phyloP scores from a whole-genome alignment of 2,113 vertebrate species.

The Ammodytes marinus region DNA sequence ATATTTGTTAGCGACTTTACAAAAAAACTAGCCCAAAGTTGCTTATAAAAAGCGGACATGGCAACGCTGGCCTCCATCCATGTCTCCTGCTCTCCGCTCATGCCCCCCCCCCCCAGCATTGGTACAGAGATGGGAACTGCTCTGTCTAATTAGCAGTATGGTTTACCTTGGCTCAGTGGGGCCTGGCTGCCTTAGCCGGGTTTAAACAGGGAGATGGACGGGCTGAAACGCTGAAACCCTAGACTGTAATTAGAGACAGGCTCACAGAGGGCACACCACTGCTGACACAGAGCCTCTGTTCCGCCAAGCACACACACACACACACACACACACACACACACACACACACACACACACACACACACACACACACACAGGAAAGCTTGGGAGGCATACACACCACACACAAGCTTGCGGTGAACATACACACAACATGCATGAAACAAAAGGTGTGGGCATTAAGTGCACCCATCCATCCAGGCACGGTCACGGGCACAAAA shows the following conservation, averaged over 20 bases:
- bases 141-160: slow-evolving; percentile 83
- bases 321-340: slow-evolving; percentile 9
- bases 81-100: slow-evolving; percentile 24
- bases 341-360: slow-evolving; percentile 34
- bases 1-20: too few relatives aligned
- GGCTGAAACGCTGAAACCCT: slow-evolving; percentile 80
- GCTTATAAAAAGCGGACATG: too few relatives aligned
- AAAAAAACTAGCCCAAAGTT: too few relatives aligned
- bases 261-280: slow-evolving; percentile 80
- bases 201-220: slow-evolving; percentile 84
- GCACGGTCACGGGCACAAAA: slow-evolving; percentile 44
- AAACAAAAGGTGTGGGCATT: slow-evolving; percentile 72
- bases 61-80: slow-evolving; percentile 15
- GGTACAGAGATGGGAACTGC: slow-evolving; percentile 76
- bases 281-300: slow-evolving; percentile 82
- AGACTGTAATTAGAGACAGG: slow-evolving; percentile 84
- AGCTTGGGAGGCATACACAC: slow-evolving; percentile 31
- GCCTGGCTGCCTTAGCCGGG: slow-evolving; percentile 76
- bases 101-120: slow-evolving; percentile 38
- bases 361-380: slow-evolving; percentile 39
- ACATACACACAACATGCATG: slow-evolving; percentile 54
- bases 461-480: slow-evolving; percentile 56
- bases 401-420: slow-evolving; percentile 35
- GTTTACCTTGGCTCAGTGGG: slow-evolving; percentile 84
- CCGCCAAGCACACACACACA: slow-evolving; percentile 34